A percentile compares a stretch with the other conserved stretches of the same genome.
Conservation (phyloP, 2,888 invertebrate species). For the Prosapia bicincta region DNA sequence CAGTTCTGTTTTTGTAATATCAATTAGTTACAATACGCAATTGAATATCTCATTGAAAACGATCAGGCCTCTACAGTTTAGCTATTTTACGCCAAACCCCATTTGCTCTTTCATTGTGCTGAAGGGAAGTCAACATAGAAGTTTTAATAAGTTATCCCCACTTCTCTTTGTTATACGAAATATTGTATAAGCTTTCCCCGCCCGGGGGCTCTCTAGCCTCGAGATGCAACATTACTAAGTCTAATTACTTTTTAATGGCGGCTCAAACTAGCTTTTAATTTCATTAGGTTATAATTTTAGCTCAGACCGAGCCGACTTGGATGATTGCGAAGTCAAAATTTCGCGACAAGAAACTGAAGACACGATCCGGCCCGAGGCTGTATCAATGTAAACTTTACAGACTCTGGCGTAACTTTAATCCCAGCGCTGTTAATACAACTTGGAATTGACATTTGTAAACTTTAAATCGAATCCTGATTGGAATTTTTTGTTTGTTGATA, state of each 20-base stretch:
- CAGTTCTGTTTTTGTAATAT: too few relatives aligned
- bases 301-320: neutral
- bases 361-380: neutral
- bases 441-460: neutral
- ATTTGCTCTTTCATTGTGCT: neutral
- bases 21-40: too few relatives aligned
- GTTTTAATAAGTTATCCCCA: neutral
- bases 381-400: neutral
- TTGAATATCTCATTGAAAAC: too few relatives aligned
- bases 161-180: neutral
- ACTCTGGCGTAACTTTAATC: neutral
- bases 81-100: neutral
- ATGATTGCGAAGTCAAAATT: neutral
- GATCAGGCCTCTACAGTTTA: too few relatives aligned
- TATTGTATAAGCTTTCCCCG: neutral
- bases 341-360: neutral
- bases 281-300: slow-evolving; percentile 8
- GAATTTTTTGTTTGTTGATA: neutral
- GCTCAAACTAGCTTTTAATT: slow-evolving; percentile 17
- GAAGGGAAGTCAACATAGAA: neutral
- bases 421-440: neutral
- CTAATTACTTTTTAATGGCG: slow-evolving; percentile 19
- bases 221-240: neutral
- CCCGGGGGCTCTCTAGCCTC: neutral
- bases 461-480: neutral